These are phyloP conservation scores for Pristionchus mayeri DNA, from an alignment of 2,888 invertebrate genomes.

Conservation along the genomic window DNA sequence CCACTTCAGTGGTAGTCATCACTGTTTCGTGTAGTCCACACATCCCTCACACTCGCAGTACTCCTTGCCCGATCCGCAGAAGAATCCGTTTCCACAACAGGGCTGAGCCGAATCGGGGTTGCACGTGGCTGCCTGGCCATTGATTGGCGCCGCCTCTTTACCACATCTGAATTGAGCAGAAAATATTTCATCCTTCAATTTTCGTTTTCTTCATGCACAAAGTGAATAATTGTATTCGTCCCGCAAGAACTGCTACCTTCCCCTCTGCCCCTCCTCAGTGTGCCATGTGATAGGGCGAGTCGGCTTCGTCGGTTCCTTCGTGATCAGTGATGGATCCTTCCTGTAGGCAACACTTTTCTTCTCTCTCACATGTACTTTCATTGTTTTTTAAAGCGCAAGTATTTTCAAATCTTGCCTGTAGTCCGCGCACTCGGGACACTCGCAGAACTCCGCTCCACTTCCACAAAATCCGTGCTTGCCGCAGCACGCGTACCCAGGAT, in stretches of 20 bases:
- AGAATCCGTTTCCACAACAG: not conserved
- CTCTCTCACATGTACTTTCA: no score
- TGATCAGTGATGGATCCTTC: constrained; percentile 30
- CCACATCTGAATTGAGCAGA: not conserved
- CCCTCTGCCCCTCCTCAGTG: constrained; percentile 2
- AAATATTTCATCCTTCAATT: not conserved
- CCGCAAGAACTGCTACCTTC: no score
- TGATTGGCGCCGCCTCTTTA: not conserved
- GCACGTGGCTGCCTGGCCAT: constrained; percentile 5
- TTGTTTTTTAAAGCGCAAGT: no score
- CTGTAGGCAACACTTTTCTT: no score
- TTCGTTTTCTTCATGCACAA: not conserved
- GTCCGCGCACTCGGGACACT: constrained; percentile 55
- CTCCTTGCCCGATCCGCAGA: not conserved
- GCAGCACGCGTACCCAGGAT: constrained; percentile 58
- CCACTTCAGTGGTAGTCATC: no score
- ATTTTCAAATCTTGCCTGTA: constrained; percentile 18
- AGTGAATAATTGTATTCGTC: no score
- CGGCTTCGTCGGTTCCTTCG: constrained; percentile 37
- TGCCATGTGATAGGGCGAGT: constrained; percentile 35
- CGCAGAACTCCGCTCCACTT: constrained; percentile 56
- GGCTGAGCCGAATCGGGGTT: not conserved
- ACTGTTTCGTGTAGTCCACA: constrained; percentile 5
- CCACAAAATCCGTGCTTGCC: constrained; percentile 58
- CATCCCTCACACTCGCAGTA: constrained; percentile 11